Base-by-base conservation (phyloP, 2,888 invertebrate genomes). In the Sarcophaga caerulescens region DNA sequence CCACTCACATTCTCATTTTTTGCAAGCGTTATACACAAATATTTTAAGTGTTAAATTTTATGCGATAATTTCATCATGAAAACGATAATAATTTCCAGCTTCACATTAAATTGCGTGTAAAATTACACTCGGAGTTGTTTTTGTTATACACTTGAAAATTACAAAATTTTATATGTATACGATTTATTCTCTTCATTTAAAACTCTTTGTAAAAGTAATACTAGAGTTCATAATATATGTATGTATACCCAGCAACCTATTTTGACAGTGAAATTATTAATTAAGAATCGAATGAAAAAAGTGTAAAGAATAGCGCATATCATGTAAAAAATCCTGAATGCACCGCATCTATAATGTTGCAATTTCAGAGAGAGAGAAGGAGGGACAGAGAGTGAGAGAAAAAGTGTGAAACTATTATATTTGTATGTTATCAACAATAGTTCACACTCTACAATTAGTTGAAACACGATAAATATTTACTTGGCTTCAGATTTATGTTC, bases 31-130 rank as follows among this genome's bases (percentile, higher is more conserved):
- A 25, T 5, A 35, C 2, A 8, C 10, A 8, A 35, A 4, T 52
- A 52, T 52, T 52, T 52, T 52, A 52, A 52, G 17, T 14, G 52
- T 52, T 52, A 52, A 52, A 52, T 52, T 52, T 17, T 52, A 35
- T 17, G 52, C 17, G 52, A 52, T 14, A 14, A 52, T 52, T 52
- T 52, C 17, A 52, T 52, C 12, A 52, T 52, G 5, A 14, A 14
- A 10, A 62, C 35, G 25, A 75, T 47, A 23, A 52, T 65, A 52
- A 52, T 75, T 52, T 25, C 11, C 25, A 23, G 52, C 63, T 75
- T 2, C 17, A 17, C 25, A 75, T 63, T 75, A 75, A 75, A 65
- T 65, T 63, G 52, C 47, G 19, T 65, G 74, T 63, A 52, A 52
- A 52, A 45, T 3, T 74, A 23, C 8, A 25, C 14, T 59, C 12